These are phyloP conservation scores for Leptarthrus brevirostris DNA, from an alignment of 2,888 invertebrate species.

Conservation along the genomic window DNA sequence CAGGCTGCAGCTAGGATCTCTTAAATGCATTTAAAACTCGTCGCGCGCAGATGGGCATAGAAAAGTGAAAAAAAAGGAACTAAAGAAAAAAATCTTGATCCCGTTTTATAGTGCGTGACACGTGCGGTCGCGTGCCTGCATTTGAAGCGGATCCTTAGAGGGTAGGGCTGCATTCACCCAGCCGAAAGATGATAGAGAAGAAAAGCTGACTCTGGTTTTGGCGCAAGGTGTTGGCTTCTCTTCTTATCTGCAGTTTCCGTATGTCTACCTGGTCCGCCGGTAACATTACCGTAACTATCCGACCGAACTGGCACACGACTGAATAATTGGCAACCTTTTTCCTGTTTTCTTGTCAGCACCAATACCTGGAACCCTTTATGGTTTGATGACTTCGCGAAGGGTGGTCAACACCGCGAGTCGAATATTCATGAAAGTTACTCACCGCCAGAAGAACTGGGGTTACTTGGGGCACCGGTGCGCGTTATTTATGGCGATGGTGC, in stretches of 20 bases:
- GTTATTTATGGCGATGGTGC: slow-evolving; percentile 48
- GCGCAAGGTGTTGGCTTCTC: too few relatives aligned
- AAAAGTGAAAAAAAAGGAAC: not conserved
- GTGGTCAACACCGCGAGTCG: slow-evolving; percentile 18
- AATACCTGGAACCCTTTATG: slow-evolving; percentile 30
- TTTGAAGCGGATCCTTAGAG: slow-evolving; percentile 4
- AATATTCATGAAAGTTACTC: slow-evolving; percentile 46
- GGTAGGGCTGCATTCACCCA: not conserved
- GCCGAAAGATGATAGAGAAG: not conserved
- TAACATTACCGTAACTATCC: not conserved
- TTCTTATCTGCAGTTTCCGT: not conserved
- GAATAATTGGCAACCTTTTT: slow-evolving; percentile 23
- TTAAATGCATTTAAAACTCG: slow-evolving; percentile 6
- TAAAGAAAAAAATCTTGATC: slow-evolving; percentile 12
- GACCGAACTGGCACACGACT: slow-evolving; percentile 21
- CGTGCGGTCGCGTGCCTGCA: slow-evolving; percentile 38
- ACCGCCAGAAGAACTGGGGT: not conserved
- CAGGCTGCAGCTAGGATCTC: not conserved
- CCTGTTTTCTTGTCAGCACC: slow-evolving; percentile 21
- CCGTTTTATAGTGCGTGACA: slow-evolving; percentile 11
- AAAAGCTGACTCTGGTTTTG: not conserved
- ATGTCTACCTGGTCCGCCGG: not conserved
- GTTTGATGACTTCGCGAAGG: slow-evolving; percentile 30
- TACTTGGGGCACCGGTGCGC: slow-evolving; percentile 27
- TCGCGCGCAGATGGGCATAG: slow-evolving; percentile 25